Base-by-base conservation (phyloP, 2,888 invertebrate species). In the Xestia xanthographa region DNA sequence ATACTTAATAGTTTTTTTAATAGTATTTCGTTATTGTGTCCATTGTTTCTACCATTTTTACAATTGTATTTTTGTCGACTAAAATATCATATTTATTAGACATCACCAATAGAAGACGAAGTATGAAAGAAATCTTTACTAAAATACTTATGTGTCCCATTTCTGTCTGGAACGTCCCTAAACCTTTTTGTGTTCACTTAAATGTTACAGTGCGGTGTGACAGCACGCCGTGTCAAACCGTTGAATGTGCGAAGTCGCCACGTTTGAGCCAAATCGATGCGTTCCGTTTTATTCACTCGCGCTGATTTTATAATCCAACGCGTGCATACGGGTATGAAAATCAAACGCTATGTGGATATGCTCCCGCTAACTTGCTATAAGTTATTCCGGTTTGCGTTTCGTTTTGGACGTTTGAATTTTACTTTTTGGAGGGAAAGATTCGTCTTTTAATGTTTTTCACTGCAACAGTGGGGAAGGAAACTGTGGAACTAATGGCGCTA, bases 261-360 rank as follows among this genome's bases (percentile, higher is more conserved):
- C 91, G 90, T 94, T 90, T 90, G 68, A 92, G 91, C 93, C 93
- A 93, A 95, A 95, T 94, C 94, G 94, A 95, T 94, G 94, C 93
- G 92, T 93, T 90, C 90, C 90, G 91, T 92, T 92, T 90, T 91
- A 91, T 92, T 91, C 92, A 88, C 85, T 88, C 92, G 87, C 91
- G 91, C 87, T 93, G 94, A 95, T 95, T 95, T 95, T 94, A 93
- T 95, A 95, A 95, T 94, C 93, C 77, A 72, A 82, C 80, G 72
- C 88, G 79, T 87, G 85, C 83, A 86, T 82, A 86, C 85, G 88
- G 81, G 85, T 87, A 86, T 84, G 83, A 85, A 86, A 87, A 86
- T 85, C 79, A 78, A 81, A 85, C 68, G 76, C 26, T 72, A 66
- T 68, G 53, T 65, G 53, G 75, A 80, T 77, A 77, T 63, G 71